phyloP scores from a whole-genome alignment of 2,113 vertebrate species.

The Chascanopsetta lugubris region DNA sequence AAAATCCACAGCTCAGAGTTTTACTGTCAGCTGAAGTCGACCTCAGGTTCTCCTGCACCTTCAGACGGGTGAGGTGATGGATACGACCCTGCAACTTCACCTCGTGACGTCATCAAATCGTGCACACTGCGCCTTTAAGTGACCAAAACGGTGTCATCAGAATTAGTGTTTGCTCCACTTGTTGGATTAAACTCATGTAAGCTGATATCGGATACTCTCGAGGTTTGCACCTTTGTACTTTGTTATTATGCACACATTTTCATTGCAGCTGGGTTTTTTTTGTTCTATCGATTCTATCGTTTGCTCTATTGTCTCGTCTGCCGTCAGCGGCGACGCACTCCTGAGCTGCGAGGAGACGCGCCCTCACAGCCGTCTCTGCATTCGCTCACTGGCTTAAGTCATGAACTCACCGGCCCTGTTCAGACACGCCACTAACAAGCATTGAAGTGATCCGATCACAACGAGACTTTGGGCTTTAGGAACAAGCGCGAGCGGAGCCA shows the following conservation, averaged over 20 bases:
- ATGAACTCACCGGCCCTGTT: background rate
- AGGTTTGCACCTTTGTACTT: background rate
- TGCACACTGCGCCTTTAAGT: too few relatives aligned
- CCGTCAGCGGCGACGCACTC: background rate
- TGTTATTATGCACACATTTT: background rate
- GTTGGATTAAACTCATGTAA: too few relatives aligned
- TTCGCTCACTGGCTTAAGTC: background rate
- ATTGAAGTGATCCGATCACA: background rate
- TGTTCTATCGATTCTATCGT: too few relatives aligned
- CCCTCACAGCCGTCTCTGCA: background rate
- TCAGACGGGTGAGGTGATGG: too few relatives aligned
- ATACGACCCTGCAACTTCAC: too few relatives aligned
- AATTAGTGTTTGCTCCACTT: too few relatives aligned
- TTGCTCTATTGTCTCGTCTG: background rate
- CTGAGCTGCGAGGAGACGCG: constrained; percentile 1
- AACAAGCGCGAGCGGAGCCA: background rate
- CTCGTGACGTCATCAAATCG: too few relatives aligned
- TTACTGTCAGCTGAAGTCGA: too few relatives aligned
- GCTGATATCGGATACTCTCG: too few relatives aligned
- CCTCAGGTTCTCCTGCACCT: too few relatives aligned
- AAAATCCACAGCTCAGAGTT: too few relatives aligned
- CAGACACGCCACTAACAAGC: background rate
- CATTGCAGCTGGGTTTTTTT: background rate
- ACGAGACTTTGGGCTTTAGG: background rate
- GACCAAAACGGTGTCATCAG: too few relatives aligned